These are phyloP conservation scores for Himalopsyche phryganea DNA, from an alignment of 1,140 invertebrate genomes.

Conservation along the genomic window DNA sequence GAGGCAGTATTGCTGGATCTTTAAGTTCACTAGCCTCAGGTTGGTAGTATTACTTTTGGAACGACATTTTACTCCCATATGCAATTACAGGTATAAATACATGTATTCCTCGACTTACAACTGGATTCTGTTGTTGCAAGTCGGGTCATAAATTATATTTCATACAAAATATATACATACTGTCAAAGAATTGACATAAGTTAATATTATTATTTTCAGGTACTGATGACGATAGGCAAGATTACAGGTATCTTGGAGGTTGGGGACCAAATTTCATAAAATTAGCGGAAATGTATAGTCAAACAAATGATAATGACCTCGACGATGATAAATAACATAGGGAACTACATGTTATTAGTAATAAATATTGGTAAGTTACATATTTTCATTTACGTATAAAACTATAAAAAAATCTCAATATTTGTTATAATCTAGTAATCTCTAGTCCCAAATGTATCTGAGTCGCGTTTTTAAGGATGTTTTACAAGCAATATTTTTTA, in stretches of 20 bases:
- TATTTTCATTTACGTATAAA: too few relatives aligned
- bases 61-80: too few relatives aligned
- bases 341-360: background rate
- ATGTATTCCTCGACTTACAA: background rate
- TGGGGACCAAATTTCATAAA: conserved; percentile 97
- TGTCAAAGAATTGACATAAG: too few relatives aligned
- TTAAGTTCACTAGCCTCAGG: conserved; percentile 52
- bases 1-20: conserved; percentile 62
- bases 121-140: too few relatives aligned
- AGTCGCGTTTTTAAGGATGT: too few relatives aligned
- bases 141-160: too few relatives aligned
- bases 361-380: background rate
- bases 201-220: conserved; percentile 54
- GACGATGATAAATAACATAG: conserved; percentile 20
- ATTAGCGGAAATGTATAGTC: conserved; percentile 94
- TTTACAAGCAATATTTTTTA: too few relatives aligned
- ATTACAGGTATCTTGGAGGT: conserved; percentile 93
- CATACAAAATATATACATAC: too few relatives aligned
- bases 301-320: conserved; percentile 59
- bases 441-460: too few relatives aligned
- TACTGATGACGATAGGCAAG: conserved; percentile 91
- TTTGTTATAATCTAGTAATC: too few relatives aligned
- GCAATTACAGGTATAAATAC: background rate
- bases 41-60: conserved; percentile 9
- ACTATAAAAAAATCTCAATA: too few relatives aligned